A percentile compares a stretch with the other conserved stretches of the same genome.
phyloP scores from a whole-genome alignment of 1,140 invertebrate species.

The Micrasema longulum region DNA sequence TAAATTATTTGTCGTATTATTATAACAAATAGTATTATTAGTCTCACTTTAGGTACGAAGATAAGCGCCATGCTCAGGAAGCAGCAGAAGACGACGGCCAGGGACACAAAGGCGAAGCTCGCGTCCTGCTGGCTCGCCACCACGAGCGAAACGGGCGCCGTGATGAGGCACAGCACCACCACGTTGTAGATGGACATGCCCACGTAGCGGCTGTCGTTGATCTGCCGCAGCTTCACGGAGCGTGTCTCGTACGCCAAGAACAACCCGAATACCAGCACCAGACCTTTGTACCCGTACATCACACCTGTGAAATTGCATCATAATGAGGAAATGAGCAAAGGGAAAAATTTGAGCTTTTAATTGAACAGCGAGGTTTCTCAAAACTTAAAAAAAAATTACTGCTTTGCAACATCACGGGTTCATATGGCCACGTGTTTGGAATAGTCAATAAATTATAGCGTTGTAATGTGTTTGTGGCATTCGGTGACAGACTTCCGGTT shows the following conservation, averaged over 20 bases:
- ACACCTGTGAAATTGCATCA: too few relatives aligned
- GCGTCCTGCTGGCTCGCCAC: constrained; percentile 97
- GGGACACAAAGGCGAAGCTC: constrained; percentile 94
- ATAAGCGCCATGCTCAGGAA: constrained; percentile 97
- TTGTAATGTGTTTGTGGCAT: too few relatives aligned
- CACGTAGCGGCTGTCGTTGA: constrained; percentile 96
- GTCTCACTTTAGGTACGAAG: constrained; percentile 92
- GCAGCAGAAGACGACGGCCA: constrained; percentile 96
- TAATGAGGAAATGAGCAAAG: constrained; percentile 52
- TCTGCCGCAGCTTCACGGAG: constrained; percentile 93
- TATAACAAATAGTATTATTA: neutral
- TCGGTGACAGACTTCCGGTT: too few relatives aligned
- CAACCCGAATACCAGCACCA: constrained; percentile 95
- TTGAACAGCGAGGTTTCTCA: neutral
- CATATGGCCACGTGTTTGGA: too few relatives aligned
- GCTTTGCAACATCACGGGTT: too few relatives aligned
- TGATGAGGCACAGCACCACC: constrained; percentile 96
- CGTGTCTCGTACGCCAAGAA: constrained; percentile 98
- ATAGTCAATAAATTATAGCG: too few relatives aligned
- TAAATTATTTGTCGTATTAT: too few relatives aligned
- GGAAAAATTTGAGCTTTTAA: constrained; percentile 27
- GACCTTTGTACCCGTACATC: constrained; percentile 96
- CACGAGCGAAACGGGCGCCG: constrained; percentile 95
- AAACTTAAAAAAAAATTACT: neutral
- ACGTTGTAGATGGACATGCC: constrained; percentile 99